Percentiles rank a stretch among this genome's conserved stretches.
These are phyloP conservation scores for Phalacrocorax aristotelis DNA, from an alignment of 2,113 vertebrate species.

Conservation along the genomic window DNA sequence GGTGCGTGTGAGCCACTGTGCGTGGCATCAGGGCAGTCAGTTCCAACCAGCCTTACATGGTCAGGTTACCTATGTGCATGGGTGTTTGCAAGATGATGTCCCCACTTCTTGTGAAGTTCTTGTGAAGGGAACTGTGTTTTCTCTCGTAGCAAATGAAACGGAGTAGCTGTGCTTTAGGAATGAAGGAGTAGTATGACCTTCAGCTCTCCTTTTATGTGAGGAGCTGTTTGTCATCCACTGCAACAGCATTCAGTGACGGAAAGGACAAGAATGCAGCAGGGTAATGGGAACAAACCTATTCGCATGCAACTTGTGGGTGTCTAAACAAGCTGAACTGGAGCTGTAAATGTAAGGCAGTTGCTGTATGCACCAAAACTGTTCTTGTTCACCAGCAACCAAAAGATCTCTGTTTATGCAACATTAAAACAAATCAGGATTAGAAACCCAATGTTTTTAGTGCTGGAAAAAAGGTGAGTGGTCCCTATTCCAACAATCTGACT, in stretches of 20 bases:
- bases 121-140: background rate
- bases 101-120: background rate
- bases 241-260: background rate
- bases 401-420: background rate
- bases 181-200: background rate
- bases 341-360: background rate
- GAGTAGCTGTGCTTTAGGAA: background rate
- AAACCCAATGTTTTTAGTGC: background rate
- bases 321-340: background rate
- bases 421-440: background rate
- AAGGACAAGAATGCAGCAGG: background rate
- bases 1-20: background rate
- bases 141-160: background rate
- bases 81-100: background rate
- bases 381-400: background rate
- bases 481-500: background rate
- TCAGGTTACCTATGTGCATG: fast-evolving
- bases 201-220: constrained; percentile 20
- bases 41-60: background rate
- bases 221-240: constrained; percentile 6
- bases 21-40: background rate
- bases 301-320: background rate
- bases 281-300: background rate
- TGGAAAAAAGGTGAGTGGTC: background rate
- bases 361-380: background rate